These are phyloP conservation scores for Temnopleurus reevesii DNA, from an alignment of 53 echinoderm and acorn worm species.

Conservation along the genomic window DNA sequence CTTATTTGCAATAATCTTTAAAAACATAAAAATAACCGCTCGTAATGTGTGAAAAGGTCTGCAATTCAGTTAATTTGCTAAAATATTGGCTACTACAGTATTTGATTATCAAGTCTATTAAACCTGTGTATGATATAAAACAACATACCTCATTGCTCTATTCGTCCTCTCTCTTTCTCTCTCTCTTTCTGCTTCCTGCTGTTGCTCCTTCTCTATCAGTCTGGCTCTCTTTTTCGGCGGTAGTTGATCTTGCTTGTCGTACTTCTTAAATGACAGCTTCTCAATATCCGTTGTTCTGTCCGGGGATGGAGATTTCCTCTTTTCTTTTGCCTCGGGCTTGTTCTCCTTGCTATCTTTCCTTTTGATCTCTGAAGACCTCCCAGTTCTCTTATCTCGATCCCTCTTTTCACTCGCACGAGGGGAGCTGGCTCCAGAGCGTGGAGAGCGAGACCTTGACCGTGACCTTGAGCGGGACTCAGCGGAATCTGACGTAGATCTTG, in stretches of 20 bases:
- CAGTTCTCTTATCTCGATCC: slow-evolving; percentile 56
- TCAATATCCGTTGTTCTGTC: slow-evolving; percentile 39
- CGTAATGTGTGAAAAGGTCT: no score
- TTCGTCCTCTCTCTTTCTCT: slow-evolving; percentile 3
- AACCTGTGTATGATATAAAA: background rate
- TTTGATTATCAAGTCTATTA: no score
- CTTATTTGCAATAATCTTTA: no score
- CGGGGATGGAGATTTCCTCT: slow-evolving; percentile 60
- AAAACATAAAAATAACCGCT: no score
- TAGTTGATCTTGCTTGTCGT: slow-evolving; percentile 35
- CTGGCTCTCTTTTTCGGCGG: slow-evolving; percentile 63
- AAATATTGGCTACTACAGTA: no score
- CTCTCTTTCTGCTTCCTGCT: slow-evolving; percentile 39
- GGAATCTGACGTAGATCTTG: slow-evolving; percentile 38
- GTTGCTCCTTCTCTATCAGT: slow-evolving; percentile 52
- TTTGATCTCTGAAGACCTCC: slow-evolving; percentile 15
- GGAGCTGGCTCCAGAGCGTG: slow-evolving; percentile 59
- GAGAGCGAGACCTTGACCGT: slow-evolving; percentile 69
- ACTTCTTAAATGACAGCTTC: slow-evolving; percentile 30
- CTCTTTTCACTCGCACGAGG: slow-evolving; percentile 42
- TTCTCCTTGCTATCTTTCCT: slow-evolving; percentile 61
- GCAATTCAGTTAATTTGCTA: no score
- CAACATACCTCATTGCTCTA: background rate
- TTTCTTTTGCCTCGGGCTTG: slow-evolving; percentile 52
- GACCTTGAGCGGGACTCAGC: slow-evolving; percentile 71